Conservation (phyloP, 1,140 invertebrate species). For the Zophobas atratus region DNA sequence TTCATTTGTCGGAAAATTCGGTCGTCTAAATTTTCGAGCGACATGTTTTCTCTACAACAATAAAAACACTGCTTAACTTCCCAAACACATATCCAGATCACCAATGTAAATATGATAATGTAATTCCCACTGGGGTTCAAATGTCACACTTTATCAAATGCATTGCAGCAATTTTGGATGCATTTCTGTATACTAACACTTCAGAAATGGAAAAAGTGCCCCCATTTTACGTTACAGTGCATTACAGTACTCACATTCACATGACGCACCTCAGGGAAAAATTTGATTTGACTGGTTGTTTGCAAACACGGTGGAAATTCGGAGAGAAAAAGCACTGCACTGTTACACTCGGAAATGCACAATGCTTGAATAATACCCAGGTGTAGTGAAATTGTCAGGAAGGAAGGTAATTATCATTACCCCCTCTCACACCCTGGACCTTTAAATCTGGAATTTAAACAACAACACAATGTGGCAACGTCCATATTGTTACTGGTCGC, state of each 20-base stretch:
- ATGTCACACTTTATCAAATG: constrained; percentile 53
- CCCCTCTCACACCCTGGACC: constrained; percentile 14
- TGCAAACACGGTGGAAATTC: too few species aligned
- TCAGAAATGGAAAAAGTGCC: not conserved
- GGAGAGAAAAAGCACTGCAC: not conserved
- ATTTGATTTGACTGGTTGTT: not conserved
- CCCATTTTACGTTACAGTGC: too few species aligned
- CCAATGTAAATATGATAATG: constrained; percentile 43
- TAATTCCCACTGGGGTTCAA: constrained; percentile 43
- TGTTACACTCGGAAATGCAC: not conserved
- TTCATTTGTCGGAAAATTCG: constrained; percentile 61
- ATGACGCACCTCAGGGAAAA: constrained; percentile 4
- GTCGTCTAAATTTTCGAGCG: constrained; percentile 52
- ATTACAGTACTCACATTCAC: constrained; percentile 16
- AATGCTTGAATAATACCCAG: not conserved
- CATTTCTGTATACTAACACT: not conserved
- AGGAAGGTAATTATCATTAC: constrained; percentile 10
- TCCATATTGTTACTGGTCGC: not conserved
- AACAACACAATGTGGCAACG: constrained; percentile 20
- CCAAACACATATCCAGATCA: constrained; percentile 31
- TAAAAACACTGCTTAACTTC: constrained; percentile 12
- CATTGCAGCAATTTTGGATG: constrained; percentile 43
- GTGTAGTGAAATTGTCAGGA: constrained; percentile 12
- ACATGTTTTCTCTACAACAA: constrained; percentile 42
- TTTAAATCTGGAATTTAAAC: constrained; percentile 32